A percentile compares a stretch with the other conserved stretches of the same genome.
These are phyloP conservation scores for Steinernema carpocapsae DNA, from an alignment of 2,888 invertebrate species.

Conservation along the genomic window DNA sequence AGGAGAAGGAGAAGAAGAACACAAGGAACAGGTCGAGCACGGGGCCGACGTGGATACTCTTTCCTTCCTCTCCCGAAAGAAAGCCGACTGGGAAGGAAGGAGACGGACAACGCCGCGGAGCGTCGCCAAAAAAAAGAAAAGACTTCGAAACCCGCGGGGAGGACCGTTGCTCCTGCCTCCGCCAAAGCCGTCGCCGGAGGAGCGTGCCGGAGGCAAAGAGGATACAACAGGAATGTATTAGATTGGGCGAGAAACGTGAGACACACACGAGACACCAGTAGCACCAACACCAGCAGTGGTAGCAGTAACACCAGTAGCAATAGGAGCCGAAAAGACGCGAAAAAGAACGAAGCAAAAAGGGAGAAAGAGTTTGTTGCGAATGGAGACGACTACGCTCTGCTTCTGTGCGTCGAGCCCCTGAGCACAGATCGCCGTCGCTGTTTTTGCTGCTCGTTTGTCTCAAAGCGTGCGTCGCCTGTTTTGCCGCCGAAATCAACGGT, in stretches of 20 bases:
- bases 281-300: background rate
- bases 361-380: constrained; percentile 8
- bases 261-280: background rate
- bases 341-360: background rate
- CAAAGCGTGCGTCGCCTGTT: constrained; percentile 16
- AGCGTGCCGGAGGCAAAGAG: background rate
- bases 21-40: background rate
- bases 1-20: background rate
- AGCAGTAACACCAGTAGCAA: background rate
- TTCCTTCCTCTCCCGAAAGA: no score
- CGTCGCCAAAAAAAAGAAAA: background rate
- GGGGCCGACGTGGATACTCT: background rate
- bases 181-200: no score
- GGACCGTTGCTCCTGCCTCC: no score
- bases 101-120: background rate
- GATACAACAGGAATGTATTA: constrained; percentile 20
- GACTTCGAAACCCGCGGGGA: no score
- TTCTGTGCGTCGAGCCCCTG: constrained; percentile 19
- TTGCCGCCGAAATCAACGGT: constrained; percentile 8
- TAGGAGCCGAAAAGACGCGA: background rate
- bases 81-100: no score
- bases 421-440: background rate
- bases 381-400: background rate
- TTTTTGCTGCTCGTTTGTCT: constrained; percentile 13
- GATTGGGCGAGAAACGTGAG: background rate